These are phyloP conservation scores for Cinclus cinclus DNA, from an alignment of 2,113 vertebrate genomes.

Conservation along the genomic window DNA sequence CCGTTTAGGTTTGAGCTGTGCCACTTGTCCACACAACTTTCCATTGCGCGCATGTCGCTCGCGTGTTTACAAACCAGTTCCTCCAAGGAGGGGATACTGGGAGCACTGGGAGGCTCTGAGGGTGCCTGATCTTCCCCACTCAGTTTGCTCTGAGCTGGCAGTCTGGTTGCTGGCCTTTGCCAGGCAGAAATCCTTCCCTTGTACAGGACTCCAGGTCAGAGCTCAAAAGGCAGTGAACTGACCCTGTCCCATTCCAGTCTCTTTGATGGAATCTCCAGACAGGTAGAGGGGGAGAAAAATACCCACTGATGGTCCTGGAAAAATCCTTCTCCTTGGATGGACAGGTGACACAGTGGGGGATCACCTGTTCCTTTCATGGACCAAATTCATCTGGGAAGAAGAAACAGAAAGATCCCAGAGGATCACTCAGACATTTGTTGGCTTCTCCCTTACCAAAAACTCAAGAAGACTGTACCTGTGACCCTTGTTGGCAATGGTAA, in stretches of 20 bases:
- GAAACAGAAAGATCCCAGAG: not conserved
- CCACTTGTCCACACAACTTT: not conserved
- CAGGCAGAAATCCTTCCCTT: not conserved
- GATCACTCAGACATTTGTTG: not conserved
- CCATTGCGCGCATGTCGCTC: not conserved
- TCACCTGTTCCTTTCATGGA: not conserved
- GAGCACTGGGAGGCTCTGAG: not conserved
- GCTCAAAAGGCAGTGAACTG: not conserved
- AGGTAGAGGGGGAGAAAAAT: accelerated
- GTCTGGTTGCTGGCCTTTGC: not conserved
- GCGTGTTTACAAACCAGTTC: not conserved
- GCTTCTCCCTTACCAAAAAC: not conserved
- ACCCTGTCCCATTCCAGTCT: not conserved
- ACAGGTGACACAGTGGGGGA: not conserved
- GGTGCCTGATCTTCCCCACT: not conserved
- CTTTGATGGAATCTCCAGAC: not conserved
- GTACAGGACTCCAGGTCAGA: not conserved
- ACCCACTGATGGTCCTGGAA: not conserved
- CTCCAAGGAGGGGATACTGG: accelerated
- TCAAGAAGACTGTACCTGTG: not conserved
- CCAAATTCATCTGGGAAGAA: not conserved
- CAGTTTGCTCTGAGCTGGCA: not conserved
- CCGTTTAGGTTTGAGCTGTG: not conserved
- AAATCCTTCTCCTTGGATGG: not conserved
- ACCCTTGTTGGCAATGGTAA: not conserved